Conservation (phyloP, 2,888 invertebrate genomes). For the Chloroclysta siterata region DNA sequence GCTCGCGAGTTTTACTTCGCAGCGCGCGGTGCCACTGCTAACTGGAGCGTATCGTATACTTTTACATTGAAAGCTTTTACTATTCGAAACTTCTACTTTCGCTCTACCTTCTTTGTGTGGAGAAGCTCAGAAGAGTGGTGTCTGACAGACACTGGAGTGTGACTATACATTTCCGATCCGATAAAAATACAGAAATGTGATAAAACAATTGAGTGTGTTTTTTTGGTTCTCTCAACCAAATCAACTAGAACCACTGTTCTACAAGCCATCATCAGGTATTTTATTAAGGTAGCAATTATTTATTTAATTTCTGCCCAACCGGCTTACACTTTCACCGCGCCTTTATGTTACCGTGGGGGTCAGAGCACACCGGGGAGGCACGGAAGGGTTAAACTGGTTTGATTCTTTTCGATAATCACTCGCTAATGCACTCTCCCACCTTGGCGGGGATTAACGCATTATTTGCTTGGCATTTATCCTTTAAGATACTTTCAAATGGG, state of each 20-base stretch:
- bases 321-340: slow-evolving; percentile 28
- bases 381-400: slow-evolving; percentile 68
- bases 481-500: slow-evolving; percentile 27
- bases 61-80: neutral
- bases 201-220: too few relatives aligned
- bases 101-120: too few relatives aligned
- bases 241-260: too few relatives aligned
- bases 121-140: too few relatives aligned
- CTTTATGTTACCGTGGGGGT: slow-evolving; percentile 49
- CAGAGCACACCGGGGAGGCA: slow-evolving; percentile 50
- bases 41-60: slow-evolving; percentile 20
- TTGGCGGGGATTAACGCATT: slow-evolving; percentile 13
- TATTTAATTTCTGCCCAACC: neutral
- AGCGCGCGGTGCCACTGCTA: slow-evolving; percentile 38
- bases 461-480: slow-evolving; percentile 4
- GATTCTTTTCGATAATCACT: slow-evolving; percentile 80
- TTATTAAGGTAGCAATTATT: too few relatives aligned
- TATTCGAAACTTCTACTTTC: neutral
- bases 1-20: slow-evolving; percentile 46
- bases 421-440: slow-evolving; percentile 66
- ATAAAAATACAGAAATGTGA: too few relatives aligned
- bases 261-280: too few relatives aligned
- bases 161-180: too few relatives aligned
- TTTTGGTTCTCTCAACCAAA: too few relatives aligned
- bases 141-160: too few relatives aligned